Evolutionary conservation across 1,140 invertebrate species (phyloP).

Genomic region (Drosophila serrata): DNA sequence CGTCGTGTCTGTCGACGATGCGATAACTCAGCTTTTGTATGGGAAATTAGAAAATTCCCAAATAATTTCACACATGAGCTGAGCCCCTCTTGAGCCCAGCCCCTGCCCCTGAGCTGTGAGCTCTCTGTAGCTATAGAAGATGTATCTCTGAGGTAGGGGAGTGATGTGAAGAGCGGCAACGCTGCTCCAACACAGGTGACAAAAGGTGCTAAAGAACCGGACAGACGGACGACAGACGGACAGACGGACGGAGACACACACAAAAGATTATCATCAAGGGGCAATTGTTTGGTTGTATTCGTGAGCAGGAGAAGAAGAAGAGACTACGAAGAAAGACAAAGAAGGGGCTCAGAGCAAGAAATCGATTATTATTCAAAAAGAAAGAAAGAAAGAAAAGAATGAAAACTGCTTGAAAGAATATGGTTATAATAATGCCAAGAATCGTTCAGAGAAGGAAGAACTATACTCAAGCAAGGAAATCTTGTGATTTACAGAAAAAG

Average conservation of each 20-base stretch:
- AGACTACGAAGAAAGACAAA: slow-evolving; percentile 41
- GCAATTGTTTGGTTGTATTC: slow-evolving; percentile 34
- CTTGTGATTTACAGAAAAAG: slow-evolving; percentile 4
- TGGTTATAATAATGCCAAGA: slow-evolving; percentile 28
- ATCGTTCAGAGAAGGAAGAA: slow-evolving; percentile 8
- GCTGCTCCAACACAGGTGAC: slow-evolving; percentile 63
- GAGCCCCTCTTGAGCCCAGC: slow-evolving; percentile 14
- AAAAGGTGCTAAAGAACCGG: slow-evolving; percentile 78
- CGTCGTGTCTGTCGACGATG: slow-evolving; percentile 52
- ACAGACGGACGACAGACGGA: slow-evolving; percentile 60
- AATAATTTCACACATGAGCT: slow-evolving; percentile 80
- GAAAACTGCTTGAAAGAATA: slow-evolving; percentile 48
- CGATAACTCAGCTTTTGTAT: slow-evolving; percentile 77
- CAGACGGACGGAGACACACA: too few relatives aligned
- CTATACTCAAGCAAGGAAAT: neutral
- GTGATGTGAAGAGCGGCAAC: slow-evolving; percentile 54
- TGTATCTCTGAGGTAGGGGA: slow-evolving; percentile 6
- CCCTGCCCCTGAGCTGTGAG: neutral
- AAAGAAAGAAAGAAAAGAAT: slow-evolving; percentile 52
- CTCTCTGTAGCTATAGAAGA: slow-evolving; percentile 4
- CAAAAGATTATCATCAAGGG: slow-evolving; percentile 71
- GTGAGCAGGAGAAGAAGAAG: slow-evolving; percentile 24
- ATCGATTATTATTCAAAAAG: slow-evolving; percentile 76
- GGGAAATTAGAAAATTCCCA: slow-evolving; percentile 79
- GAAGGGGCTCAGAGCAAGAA: slow-evolving; percentile 53